Base-by-base conservation (phyloP, 2,113 vertebrate genomes). In the Anser cygnoides region DNA sequence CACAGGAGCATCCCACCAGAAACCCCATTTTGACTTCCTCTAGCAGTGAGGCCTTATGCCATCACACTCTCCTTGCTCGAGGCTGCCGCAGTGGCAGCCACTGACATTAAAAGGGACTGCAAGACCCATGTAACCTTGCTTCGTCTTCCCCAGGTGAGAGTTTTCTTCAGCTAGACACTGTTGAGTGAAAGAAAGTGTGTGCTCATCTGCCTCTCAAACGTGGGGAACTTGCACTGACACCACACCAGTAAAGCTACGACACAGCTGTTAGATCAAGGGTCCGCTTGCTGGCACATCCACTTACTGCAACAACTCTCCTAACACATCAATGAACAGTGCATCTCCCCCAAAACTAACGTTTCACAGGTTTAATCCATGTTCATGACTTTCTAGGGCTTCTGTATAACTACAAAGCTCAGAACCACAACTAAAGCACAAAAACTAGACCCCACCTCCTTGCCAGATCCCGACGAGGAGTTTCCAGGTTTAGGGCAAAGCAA, bases 401-500 rank as follows among this genome's bases (percentile, higher is more conserved):
- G 21, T 46, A 6, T 46, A 68, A 68, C 43, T n/a, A 68, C 15
- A 85, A 76, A 83, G 50, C 87, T 44, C 29, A 85, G 70, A 91
- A 79, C 20, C 13, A 80, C 2, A 73, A 50, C 1, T 76, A 82
- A 58, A 84, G 59, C 29, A 67, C 58, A 55, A 72, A 72, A 50
- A 12, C 4, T 55, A 88, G 23, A 57, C 88, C 10, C 3, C 22
- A 76, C 52, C 67, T 88, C 67, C 35, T 44, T 70, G 28, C 29
- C 37, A n/a, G 74, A 78, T 50, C 68, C 55, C 80, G 88, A 12
- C 13, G 21, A 90, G 49, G 62, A 44, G 7, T 50, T 81, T 14
- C 63, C 75, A 80, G 44, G n/a, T 74, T 90, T 58, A 90, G 55
- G n/a, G 76, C 52, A 89, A 93, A 89, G 77, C 3, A 2, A 66